Base-by-base conservation (phyloP, 2,888 invertebrate species). In the Tiliacea citrago region DNA sequence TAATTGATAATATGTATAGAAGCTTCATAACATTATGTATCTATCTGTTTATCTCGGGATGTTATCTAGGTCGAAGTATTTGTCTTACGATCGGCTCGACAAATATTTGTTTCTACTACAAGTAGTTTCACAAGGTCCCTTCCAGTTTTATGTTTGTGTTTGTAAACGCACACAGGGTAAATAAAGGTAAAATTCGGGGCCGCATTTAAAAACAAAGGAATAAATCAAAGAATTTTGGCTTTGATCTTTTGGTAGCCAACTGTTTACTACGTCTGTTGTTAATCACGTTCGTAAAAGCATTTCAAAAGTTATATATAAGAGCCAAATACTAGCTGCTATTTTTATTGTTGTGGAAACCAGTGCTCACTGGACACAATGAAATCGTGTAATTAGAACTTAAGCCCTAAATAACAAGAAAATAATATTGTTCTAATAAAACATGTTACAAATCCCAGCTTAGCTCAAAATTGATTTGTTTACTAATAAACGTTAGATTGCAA, bases 121-220 rank as follows among this genome's bases (percentile, higher is more conserved):
- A 66, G 13, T 75, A 58, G 74, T 67, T 76, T 42, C 77, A 55
- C 47, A 13, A 42, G 39, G 39, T 57, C 66, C 66, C 42, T 57
- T 76, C 42, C 39, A 57, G 39, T 18, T 49, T 49, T 47, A n/a
- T 77, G 68, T 67, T 42, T 77, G 42, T 42, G 68, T 67, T 42
- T 77, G 42, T 42, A 24, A 58, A 13, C 49, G 18, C 16, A 35
- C n/a, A 24, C 49, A 16, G 24, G 29, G 53, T 51, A 77, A 77
- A 77, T 68, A 75, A 55, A 45, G 12, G 12, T 9, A 6, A 49
- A 77, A 51, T 77, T 45, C 16, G 13, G 18, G 49, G 16, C 58
- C 39, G 21, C 10, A n/a, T 53, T 45, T 12, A 35, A 51, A 49
- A 35, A 55, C 24, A 75, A 45, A 53, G 9, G 55, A 57, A 29